phyloP scores from a whole-genome alignment of 2,888 invertebrate species.

The Diloba caeruleocephala region DNA sequence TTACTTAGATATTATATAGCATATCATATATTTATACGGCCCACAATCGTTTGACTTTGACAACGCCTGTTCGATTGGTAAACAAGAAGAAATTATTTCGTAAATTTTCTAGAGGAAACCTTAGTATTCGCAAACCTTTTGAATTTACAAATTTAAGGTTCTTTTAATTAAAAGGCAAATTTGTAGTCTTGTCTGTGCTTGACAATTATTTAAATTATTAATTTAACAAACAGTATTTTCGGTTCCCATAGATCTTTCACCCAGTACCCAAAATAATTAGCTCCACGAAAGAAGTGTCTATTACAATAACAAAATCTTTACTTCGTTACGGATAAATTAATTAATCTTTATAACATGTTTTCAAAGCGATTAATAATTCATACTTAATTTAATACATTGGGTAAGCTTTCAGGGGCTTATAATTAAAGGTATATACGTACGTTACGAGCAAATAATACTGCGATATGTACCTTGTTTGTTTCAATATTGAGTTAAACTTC shows the following conservation, averaged over 20 bases:
- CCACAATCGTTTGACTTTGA: background rate
- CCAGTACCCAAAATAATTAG: slow-evolving; percentile 18
- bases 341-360: slow-evolving; percentile 20
- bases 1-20: no score
- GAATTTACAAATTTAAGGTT: background rate
- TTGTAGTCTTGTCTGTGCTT: background rate
- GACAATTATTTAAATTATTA: slow-evolving; percentile 7
- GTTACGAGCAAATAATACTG: slow-evolving; percentile 30
- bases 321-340: slow-evolving; percentile 19
- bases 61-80: background rate
- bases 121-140: background rate
- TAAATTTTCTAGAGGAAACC: background rate
- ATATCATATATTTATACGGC: no score
- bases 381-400: slow-evolving; percentile 31
- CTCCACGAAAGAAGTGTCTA: slow-evolving; percentile 1
- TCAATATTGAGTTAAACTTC: slow-evolving; percentile 11
- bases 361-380: slow-evolving; percentile 26
- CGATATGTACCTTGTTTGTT: background rate
- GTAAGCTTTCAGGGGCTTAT: slow-evolving; percentile 18
- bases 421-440: slow-evolving; percentile 15
- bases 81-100: background rate
- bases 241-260: background rate
- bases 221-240: slow-evolving; percentile 12
- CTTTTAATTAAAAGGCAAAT: slow-evolving; percentile 11
- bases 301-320: slow-evolving; percentile 3